Base-by-base conservation (phyloP, 2,888 invertebrate genomes). In the Chloroclystis v-ata region DNA sequence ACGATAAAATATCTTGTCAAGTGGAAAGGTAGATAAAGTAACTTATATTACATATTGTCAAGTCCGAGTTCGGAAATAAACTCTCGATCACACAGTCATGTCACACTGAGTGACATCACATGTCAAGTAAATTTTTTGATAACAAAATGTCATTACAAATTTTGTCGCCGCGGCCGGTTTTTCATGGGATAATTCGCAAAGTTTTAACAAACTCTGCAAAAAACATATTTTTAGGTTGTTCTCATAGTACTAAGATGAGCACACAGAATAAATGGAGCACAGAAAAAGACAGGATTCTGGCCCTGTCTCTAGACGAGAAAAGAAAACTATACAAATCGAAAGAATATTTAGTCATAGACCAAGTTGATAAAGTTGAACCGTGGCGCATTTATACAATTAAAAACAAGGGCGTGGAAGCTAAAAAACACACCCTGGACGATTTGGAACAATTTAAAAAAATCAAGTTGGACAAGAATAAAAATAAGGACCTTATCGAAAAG, bases 311-410 rank as follows among this genome's bases (percentile, higher is more conserved):
- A 28, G 85, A 87, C 30, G 89, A 91, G 25, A 92, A 90, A 69
- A 78, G 90, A 45, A 81, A 84, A 52, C 59, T 78, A 16, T 90
- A 90, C 57, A 89, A 80, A 58, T 63, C 66, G 1, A 68, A 72
- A 28, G 76, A 82, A 25, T 85, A 76, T 42, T 71, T 82, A 12
- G 76, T 69, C 26, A 44, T 89, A 1, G 73, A 88, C 29, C 66
- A 83, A 50, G 77, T 93, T 41, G 82, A 85, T 28, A 66, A 83
- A 50, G 77, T 93, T 41, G 82, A 85, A 28, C 83, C 90, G 12
- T 93, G 93, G 92, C 61, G 68, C 32, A 77, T 82, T 49, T 90
- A 90, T 59, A 78, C 82, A 42, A 50, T 69, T 49, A 70, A 77
- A 62, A 63, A 79, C 54, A 72, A 76, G 56, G 73, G 78, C 47